Conservation (phyloP, 1,140 invertebrate genomes). For the Aphis gossypii region DNA sequence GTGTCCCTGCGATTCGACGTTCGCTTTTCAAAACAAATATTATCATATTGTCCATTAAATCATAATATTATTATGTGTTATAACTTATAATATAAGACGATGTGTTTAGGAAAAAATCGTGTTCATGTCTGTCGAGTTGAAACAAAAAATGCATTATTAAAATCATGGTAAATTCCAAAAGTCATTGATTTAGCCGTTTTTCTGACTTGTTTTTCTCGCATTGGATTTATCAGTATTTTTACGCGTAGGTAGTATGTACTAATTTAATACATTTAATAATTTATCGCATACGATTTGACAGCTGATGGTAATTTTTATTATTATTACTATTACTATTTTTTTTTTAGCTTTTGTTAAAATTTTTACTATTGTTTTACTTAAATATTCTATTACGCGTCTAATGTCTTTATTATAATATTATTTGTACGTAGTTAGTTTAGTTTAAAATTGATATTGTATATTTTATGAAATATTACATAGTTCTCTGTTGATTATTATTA, state of each 20-base stretch:
- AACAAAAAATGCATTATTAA: background rate
- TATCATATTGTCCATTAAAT: background rate
- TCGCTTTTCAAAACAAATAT: background rate
- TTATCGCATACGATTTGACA: background rate
- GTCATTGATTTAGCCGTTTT: background rate
- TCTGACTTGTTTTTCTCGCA: background rate
- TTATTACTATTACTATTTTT: background rate
- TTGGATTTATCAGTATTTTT: slow-evolving; percentile 29
- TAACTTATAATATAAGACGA: no score
- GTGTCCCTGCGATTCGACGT: background rate
- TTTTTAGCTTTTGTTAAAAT: slow-evolving; percentile 19
- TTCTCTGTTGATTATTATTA: background rate
- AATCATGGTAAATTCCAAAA: background rate
- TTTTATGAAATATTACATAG: background rate
- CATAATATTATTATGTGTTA: no score
- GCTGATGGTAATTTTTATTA: background rate
- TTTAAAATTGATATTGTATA: background rate
- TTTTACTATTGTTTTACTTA: slow-evolving; percentile 16
- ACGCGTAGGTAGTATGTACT: no score
- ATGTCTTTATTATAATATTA: background rate
- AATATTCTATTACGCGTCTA: background rate
- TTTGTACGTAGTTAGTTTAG: background rate
- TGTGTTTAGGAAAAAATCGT: background rate
- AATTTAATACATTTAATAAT: no score
- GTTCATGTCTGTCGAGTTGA: background rate